phyloP scores from a whole-genome alignment of 2,797 vertebrate genomes.

The Anableps anableps region DNA sequence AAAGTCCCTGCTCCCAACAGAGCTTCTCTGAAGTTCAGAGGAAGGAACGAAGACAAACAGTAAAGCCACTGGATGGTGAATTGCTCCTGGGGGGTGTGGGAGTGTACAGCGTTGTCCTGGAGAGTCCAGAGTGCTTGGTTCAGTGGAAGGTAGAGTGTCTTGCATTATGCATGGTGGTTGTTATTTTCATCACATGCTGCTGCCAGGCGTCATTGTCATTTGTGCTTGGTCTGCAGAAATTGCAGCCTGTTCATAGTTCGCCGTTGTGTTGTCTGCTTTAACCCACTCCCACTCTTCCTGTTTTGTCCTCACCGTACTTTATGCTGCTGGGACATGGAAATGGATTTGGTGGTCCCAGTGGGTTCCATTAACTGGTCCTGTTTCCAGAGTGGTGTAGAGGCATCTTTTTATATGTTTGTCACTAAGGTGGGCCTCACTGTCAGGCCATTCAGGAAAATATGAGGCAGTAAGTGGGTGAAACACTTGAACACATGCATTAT shows the following conservation, averaged over 20 bases:
- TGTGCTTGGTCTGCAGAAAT: slow-evolving; percentile 71
- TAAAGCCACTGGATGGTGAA: neutral
- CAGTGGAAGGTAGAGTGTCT: slow-evolving; percentile 54
- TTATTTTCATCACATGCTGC: slow-evolving; percentile 78
- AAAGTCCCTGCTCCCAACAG: slow-evolving; percentile 22
- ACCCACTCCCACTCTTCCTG: slow-evolving; percentile 14
- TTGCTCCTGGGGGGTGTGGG: slow-evolving; percentile 28
- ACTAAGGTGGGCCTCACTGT: slow-evolving; percentile 48
- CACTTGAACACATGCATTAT: slow-evolving; percentile 78
- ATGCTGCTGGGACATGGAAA: slow-evolving; percentile 19
- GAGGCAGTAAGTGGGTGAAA: slow-evolving; percentile 51
- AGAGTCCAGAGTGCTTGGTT: slow-evolving; percentile 57
- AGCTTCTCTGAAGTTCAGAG: neutral
- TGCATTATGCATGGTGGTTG: slow-evolving; percentile 77
- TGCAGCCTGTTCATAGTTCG: slow-evolving; percentile 57
- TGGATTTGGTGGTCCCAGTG: slow-evolving; percentile 29
- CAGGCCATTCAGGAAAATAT: slow-evolving; percentile 57
- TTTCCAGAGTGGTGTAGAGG: slow-evolving; percentile 39
- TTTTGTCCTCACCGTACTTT: slow-evolving; percentile 9
- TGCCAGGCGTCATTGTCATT: slow-evolving; percentile 69
- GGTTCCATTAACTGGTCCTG: slow-evolving; percentile 59
- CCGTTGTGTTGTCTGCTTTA: slow-evolving; percentile 50
- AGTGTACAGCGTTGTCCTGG: slow-evolving; percentile 12
- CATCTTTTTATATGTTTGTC: slow-evolving; percentile 31
- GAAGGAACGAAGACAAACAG: neutral